Evolutionary conservation across 2,888 invertebrate genomes (phyloP).

Genomic region (Synanthedon myopaeformis): DNA sequence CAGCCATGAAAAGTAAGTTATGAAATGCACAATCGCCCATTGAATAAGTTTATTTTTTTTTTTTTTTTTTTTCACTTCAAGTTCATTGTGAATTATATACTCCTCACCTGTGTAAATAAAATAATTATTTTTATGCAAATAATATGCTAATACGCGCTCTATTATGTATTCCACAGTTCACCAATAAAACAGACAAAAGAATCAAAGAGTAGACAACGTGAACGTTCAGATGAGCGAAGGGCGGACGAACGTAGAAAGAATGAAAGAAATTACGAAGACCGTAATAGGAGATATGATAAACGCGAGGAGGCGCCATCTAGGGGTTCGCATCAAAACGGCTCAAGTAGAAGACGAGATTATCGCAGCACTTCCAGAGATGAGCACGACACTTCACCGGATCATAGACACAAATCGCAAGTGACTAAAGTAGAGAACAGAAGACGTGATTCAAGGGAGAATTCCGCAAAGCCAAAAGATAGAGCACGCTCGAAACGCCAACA

Average conservation of each 20-base stretch:
- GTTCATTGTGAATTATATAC: no score
- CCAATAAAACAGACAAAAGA: slow-evolving; percentile 33
- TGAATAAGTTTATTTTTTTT: no score
- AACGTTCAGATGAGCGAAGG: slow-evolving; percentile 39
- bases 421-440: slow-evolving; percentile 42
- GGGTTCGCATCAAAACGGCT: slow-evolving; percentile 22
- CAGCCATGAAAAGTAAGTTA: slow-evolving; percentile 44
- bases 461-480: slow-evolving; percentile 20
- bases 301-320: slow-evolving; percentile 22
- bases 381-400: slow-evolving; percentile 33
- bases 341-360: slow-evolving; percentile 30
- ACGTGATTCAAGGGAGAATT: slow-evolving; percentile 27
- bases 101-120: background rate
- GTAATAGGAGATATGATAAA: slow-evolving; percentile 51
- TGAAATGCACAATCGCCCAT: no score
- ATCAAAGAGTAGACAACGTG: slow-evolving; percentile 35
- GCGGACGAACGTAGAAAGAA: slow-evolving; percentile 47
- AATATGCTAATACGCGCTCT: background rate
- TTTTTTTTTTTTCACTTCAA: no score
- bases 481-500: slow-evolving; percentile 37
- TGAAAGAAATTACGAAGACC: slow-evolving; percentile 55
- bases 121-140: background rate
- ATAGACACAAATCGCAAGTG: slow-evolving; percentile 39
- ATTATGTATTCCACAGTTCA: slow-evolving; percentile 29
- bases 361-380: slow-evolving; percentile 29